Conservation (phyloP, 2,797 vertebrate genomes). For the Coccyzus lansbergi region DNA sequence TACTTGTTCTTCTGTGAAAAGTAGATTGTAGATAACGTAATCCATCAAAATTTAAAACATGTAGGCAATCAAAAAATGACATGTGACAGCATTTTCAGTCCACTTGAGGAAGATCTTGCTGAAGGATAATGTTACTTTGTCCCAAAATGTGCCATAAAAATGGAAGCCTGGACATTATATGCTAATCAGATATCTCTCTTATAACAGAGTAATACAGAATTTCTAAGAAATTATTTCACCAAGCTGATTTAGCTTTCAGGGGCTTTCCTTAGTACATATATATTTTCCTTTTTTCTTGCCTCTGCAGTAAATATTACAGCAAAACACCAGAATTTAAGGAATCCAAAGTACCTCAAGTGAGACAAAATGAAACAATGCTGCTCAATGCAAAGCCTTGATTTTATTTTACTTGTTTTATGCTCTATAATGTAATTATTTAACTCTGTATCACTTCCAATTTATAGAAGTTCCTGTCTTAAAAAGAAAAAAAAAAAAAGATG, state of each 20-base stretch:
- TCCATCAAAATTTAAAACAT: background rate
- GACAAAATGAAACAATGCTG: background rate
- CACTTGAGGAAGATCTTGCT: background rate
- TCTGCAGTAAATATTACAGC: background rate
- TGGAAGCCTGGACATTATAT: background rate
- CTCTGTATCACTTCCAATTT: background rate
- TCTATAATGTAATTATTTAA: background rate
- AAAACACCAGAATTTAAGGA: background rate
- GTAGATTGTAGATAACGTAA: background rate
- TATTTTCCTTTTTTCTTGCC: background rate
- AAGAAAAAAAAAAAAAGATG: background rate
- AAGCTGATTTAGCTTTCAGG: background rate
- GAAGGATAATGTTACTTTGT: background rate
- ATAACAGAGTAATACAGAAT: background rate
- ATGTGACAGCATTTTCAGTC: background rate
- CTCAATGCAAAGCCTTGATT: background rate
- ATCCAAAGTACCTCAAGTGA: background rate
- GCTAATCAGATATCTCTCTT: background rate
- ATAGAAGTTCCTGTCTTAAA: background rate
- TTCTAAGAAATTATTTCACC: background rate
- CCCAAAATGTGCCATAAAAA: background rate
- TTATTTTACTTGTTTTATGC: background rate
- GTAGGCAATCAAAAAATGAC: background rate
- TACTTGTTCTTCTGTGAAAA: background rate
- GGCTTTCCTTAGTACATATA: background rate